Evolutionary conservation across 2,797 vertebrate genomes (phyloP).

Genomic region (Adrianichthys oophorus): DNA sequence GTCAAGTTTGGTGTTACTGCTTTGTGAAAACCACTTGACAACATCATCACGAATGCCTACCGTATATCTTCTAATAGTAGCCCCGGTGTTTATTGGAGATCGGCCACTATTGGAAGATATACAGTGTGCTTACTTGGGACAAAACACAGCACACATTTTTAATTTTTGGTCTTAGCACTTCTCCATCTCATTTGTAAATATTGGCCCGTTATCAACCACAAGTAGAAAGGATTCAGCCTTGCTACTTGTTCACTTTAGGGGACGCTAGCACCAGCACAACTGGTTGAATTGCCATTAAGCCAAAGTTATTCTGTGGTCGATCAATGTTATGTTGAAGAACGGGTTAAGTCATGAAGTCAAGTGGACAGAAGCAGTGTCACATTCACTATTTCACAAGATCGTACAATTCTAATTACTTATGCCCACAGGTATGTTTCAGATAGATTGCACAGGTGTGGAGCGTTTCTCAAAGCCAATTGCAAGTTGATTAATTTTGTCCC

Average conservation of each 20-base stretch:
- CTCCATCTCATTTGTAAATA: conserved; percentile 61
- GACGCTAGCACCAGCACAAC: conserved; percentile 35
- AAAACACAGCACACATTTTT: conserved; percentile 20
- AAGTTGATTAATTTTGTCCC: background rate
- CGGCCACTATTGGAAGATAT: conserved; percentile 1
- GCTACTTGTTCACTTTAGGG: conserved; percentile 60
- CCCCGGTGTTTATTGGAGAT: background rate
- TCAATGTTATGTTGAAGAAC: conserved; percentile 46
- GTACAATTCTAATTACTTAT: conserved; percentile 4
- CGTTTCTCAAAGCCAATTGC: background rate
- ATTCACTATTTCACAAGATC: conserved; percentile 12
- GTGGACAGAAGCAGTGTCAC: conserved; percentile 1
- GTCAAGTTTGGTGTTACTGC: conserved; percentile 9
- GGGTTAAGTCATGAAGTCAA: conserved; percentile 15
- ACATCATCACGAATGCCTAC: too few relatives aligned
- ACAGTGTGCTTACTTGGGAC: conserved; percentile 8
- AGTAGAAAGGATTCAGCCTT: conserved; percentile 49
- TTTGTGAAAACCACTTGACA: conserved; percentile 1
- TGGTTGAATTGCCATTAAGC: conserved; percentile 43
- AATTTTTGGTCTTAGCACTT: conserved; percentile 20
- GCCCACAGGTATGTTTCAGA: too few relatives aligned
- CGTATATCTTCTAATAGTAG: too few relatives aligned
- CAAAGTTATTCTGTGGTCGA: conserved; percentile 44
- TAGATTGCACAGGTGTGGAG: background rate
- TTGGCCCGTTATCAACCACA: conserved; percentile 48